Evolutionary conservation across 2,888 invertebrate species (phyloP).

Genomic region (Scaptodrosophila latifasciaeformis): DNA sequence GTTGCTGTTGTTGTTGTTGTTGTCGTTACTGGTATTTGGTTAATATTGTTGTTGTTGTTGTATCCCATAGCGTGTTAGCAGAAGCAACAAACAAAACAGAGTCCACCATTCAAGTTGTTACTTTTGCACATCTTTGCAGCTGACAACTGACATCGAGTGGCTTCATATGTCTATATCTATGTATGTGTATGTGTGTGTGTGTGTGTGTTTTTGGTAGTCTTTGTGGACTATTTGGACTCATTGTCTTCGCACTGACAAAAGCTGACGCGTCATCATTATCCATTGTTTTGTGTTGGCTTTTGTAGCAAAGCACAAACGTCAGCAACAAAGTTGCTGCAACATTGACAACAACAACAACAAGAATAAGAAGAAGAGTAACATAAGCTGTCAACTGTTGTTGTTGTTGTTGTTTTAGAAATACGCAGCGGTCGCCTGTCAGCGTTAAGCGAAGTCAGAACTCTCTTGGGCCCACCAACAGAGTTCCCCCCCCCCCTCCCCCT

Average conservation of each 20-base stretch:
- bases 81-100: background rate
- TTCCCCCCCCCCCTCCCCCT: background rate
- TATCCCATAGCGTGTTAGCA: no score
- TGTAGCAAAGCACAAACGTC: constrained; percentile 26
- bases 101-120: constrained; percentile 43
- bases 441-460: no score
- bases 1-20: constrained; percentile 18
- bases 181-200: constrained; percentile 2
- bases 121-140: constrained; percentile 46
- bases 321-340: constrained; percentile 53
- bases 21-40: constrained; percentile 8
- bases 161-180: constrained; percentile 25
- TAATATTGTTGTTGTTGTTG: constrained; percentile 14
- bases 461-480: no score
- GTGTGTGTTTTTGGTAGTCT: background rate
- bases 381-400: constrained; percentile 13
- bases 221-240: constrained; percentile 18
- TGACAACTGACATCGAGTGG: constrained; percentile 60
- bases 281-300: constrained; percentile 39
- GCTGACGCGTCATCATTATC: constrained; percentile 64
- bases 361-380: no score
- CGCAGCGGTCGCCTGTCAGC: no score
- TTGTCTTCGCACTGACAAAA: constrained; percentile 64
- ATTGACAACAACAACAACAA: no score
- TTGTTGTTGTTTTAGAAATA: background rate